Percentiles rank a stretch among this genome's conserved stretches.
Conservation (phyloP, 2,888 invertebrate genomes). For the Allolobophora icterica region DNA sequence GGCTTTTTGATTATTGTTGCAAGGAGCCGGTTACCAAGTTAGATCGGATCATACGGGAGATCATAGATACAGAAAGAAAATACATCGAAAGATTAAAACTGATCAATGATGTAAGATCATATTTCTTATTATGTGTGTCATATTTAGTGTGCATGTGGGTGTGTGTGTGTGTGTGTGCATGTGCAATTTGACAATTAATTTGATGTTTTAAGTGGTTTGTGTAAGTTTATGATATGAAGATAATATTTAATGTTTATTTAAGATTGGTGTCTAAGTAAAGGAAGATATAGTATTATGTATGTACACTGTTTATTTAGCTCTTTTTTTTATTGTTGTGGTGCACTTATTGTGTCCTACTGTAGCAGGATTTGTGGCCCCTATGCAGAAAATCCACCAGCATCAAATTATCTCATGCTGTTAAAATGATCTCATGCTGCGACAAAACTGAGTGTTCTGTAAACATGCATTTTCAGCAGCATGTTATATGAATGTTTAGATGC, state of each 20-base stretch:
- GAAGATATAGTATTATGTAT: neutral
- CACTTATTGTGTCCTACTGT: neutral
- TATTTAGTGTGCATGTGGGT: neutral
- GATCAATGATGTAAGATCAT: neutral
- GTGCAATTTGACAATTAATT: neutral
- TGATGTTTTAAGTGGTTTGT: neutral
- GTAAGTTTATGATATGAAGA: neutral
- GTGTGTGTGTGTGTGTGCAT: neutral
- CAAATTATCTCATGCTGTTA: no score
- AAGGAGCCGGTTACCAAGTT: neutral
- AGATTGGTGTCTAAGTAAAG: neutral
- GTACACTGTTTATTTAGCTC: neutral
- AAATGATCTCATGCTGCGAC: no score
- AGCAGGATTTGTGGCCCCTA: neutral
- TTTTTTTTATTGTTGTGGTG: neutral
- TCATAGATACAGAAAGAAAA: constrained; percentile 5
- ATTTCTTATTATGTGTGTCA: neutral
- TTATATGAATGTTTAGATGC: no score
- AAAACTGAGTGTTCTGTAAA: no score
- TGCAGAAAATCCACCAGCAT: no score
- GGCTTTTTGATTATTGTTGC: neutral
- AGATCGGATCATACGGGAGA: neutral
- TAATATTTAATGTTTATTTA: neutral
- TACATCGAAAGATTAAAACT: neutral
- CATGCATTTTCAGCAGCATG: no score